A percentile compares a stretch with the other conserved stretches of the same genome.
phyloP scores from a whole-genome alignment of 1,140 invertebrate species.

The Argopecten irradians region DNA sequence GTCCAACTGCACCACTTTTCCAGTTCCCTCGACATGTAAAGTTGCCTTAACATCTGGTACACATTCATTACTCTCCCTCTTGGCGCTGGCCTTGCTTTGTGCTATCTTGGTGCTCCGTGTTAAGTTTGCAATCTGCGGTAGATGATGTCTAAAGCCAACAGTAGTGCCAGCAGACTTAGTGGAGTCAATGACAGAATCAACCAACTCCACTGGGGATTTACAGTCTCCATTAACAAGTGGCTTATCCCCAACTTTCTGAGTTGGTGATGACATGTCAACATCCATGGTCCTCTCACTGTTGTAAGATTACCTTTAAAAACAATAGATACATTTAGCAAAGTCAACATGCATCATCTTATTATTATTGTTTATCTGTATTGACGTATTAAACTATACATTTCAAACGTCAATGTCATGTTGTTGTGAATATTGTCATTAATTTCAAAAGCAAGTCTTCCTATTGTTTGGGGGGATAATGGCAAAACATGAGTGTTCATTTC shows the following conservation, averaged over 20 bases:
- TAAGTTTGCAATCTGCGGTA: conserved; percentile 70
- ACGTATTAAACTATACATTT: no score
- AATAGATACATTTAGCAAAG: no score
- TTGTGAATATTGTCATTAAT: no score
- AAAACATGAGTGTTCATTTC: no score
- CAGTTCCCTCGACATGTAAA: conserved; percentile 64
- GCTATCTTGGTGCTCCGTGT: conserved; percentile 66
- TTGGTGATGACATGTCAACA: background rate
- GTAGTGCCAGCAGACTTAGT: conserved; percentile 6
- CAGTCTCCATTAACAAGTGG: conserved; percentile 1
- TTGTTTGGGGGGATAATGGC: no score
- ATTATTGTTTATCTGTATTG: no score
- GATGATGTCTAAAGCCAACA: conserved; percentile 61
- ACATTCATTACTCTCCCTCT: conserved; percentile 38
- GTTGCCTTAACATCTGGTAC: conserved; percentile 48
- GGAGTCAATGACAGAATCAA: background rate
- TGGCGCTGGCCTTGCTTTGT: conserved; percentile 68
- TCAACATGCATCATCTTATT: no score
- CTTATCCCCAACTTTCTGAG: background rate
- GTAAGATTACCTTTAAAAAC: conserved; percentile 21
- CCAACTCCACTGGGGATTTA: background rate
- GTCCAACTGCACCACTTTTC: conserved; percentile 65
- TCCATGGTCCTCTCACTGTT: conserved; percentile 8
- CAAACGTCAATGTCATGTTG: no score
- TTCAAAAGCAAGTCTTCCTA: no score